Conservation (phyloP, 2,797 vertebrate species). For the Masticophis lateralis region DNA sequence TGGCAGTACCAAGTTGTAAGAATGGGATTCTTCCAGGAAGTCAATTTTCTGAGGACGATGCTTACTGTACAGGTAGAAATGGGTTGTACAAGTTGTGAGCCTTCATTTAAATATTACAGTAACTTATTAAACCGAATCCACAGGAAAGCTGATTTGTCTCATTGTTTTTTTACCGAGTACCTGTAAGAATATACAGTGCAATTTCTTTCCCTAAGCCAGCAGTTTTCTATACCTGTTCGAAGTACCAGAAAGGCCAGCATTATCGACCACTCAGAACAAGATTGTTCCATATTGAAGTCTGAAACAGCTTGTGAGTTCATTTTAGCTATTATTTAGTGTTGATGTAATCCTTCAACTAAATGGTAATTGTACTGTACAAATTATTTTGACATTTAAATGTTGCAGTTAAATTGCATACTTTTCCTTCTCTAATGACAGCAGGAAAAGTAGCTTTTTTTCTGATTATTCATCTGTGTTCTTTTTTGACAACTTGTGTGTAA, state of each 20-base stretch:
- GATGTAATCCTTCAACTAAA: slow-evolving; percentile 72
- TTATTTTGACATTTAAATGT: slow-evolving; percentile 78
- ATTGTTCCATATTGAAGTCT: slow-evolving; percentile 67
- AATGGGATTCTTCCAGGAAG: background rate
- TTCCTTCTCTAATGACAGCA: slow-evolving; percentile 25
- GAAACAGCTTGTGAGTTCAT: slow-evolving; percentile 75
- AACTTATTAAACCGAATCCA: background rate
- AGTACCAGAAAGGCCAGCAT: background rate
- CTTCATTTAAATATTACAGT: background rate
- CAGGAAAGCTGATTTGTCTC: background rate
- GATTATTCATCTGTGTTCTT: slow-evolving; percentile 60
- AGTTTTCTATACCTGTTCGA: background rate
- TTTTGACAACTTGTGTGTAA: slow-evolving; percentile 55
- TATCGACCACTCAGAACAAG: slow-evolving; percentile 46
- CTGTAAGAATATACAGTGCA: background rate
- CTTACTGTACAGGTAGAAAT: background rate
- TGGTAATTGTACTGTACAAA: slow-evolving; percentile 72
- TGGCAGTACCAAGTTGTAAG: background rate
- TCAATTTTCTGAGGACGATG: background rate
- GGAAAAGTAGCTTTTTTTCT: slow-evolving; percentile 57
- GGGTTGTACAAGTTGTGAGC: background rate
- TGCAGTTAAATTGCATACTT: slow-evolving; percentile 48
- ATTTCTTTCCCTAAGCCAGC: background rate
- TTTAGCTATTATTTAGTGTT: slow-evolving; percentile 73
- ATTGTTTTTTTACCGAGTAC: background rate